Evolutionary conservation across 2,797 vertebrate species (phyloP).

Genomic region (Danio kyathit): DNA sequence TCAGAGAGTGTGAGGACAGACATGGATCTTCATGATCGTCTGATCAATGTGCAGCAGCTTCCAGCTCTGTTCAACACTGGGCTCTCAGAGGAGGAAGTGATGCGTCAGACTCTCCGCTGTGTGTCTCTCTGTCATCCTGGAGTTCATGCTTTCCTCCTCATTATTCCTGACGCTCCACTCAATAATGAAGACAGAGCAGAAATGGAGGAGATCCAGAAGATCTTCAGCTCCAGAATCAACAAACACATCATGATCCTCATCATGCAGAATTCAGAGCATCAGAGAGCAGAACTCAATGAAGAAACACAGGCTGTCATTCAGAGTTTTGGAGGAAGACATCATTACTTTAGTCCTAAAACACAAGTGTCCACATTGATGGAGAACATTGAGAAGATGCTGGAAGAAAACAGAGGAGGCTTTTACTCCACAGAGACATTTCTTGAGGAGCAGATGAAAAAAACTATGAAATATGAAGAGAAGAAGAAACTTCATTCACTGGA

Average conservation of each 20-base stretch:
- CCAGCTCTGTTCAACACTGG: constrained; percentile 1
- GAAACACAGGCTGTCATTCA: too few relatives aligned
- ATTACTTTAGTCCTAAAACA: neutral
- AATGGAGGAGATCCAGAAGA: too few relatives aligned
- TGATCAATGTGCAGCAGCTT: neutral
- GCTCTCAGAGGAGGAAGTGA: constrained; percentile 19
- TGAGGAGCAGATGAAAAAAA: neutral
- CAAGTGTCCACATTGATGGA: constrained; percentile 1
- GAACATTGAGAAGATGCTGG: neutral
- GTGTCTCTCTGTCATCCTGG: constrained; percentile 1
- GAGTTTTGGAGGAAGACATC: neutral
- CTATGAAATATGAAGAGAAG: neutral
- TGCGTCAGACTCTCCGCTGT: neutral
- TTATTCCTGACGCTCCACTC: too few relatives aligned
- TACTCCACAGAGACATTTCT: neutral
- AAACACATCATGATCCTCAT: too few relatives aligned
- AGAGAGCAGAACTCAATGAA: too few relatives aligned
- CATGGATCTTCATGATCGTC: neutral
- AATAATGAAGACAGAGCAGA: too few relatives aligned
- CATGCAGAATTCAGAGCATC: too few relatives aligned
- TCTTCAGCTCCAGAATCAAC: too few relatives aligned
- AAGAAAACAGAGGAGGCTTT: too few relatives aligned
- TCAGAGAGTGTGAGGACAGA: neutral
- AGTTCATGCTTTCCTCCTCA: constrained; percentile 1
- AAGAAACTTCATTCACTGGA: neutral